Evolutionary conservation across 2,888 invertebrate genomes (phyloP).

Genomic region (Drosophila rubida): DNA sequence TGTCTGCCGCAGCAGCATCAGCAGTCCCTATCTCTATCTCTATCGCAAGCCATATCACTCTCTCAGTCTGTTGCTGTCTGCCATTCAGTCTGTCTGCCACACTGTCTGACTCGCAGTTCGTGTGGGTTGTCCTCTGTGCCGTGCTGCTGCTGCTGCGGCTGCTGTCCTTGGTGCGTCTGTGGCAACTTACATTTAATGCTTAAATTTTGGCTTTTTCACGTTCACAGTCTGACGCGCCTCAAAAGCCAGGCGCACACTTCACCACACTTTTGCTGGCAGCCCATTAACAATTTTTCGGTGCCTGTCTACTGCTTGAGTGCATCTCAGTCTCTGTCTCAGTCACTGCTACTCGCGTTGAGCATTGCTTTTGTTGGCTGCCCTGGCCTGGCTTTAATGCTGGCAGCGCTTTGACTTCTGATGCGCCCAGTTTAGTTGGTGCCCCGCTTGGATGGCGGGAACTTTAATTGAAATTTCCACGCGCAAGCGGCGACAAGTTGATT

Average conservation of each 20-base stretch:
- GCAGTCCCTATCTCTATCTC: slow-evolving; percentile 37
- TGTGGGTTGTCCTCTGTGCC: slow-evolving; percentile 22
- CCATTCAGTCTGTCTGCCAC: slow-evolving; percentile 21
- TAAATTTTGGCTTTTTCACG: slow-evolving; percentile 75
- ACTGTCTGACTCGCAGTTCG: slow-evolving; percentile 30
- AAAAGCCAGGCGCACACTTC: slow-evolving; percentile 60
- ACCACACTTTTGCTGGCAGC: slow-evolving; percentile 45
- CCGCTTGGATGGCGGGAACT: slow-evolving; percentile 26
- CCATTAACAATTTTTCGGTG: slow-evolving; percentile 73
- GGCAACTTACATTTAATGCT: slow-evolving; percentile 73
- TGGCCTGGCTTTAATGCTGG: slow-evolving; percentile 54
- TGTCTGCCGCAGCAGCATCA: slow-evolving; percentile 32
- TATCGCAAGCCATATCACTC: not conserved
- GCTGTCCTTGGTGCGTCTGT: slow-evolving; percentile 39
- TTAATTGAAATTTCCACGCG: slow-evolving; percentile 34
- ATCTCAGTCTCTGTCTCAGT: slow-evolving; percentile 38
- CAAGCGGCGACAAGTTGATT: slow-evolving; percentile 75
- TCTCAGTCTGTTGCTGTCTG: slow-evolving; percentile 24
- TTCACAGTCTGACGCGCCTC: slow-evolving; percentile 79
- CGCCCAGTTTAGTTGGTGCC: slow-evolving; percentile 38
- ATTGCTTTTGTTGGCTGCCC: slow-evolving; percentile 43
- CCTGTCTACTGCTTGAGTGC: slow-evolving; percentile 71
- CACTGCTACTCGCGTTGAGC: no score
- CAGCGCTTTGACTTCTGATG: slow-evolving; percentile 44
- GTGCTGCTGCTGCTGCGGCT: not conserved